Percentiles rank a stretch among this genome's conserved stretches.
phyloP scores from a whole-genome alignment of 2,113 vertebrate species.

The Condylura cristata region DNA sequence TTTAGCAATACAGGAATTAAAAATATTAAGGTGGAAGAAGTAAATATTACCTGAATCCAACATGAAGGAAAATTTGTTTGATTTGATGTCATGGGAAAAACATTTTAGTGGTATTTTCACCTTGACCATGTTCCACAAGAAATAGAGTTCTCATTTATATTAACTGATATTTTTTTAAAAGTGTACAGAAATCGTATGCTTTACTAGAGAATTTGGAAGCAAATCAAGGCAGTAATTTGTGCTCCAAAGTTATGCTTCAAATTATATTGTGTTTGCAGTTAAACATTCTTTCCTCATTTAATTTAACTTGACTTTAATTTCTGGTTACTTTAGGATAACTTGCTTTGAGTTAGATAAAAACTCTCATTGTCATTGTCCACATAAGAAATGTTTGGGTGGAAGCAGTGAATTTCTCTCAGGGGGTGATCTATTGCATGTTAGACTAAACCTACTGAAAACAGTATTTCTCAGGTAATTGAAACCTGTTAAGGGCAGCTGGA shows the following conservation, averaged over 20 bases:
- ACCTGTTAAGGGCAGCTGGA: not conserved
- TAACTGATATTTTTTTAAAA: not conserved
- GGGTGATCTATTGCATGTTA: not conserved
- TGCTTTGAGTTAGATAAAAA: not conserved
- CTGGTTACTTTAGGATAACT: not conserved
- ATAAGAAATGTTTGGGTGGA: not conserved
- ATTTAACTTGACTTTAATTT: slow-evolving; percentile 13
- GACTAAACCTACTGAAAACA: not conserved
- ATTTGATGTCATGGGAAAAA: not conserved
- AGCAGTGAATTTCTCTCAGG: not conserved
- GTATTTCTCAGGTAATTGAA: not conserved
- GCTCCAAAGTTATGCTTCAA: not conserved
- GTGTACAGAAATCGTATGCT: not conserved
- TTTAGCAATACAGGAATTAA: not conserved
- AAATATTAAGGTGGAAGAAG: not conserved
- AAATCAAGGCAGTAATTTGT: not conserved
- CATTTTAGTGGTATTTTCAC: not conserved
- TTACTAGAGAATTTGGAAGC: not conserved
- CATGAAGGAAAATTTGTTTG: not conserved
- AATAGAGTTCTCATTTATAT: not conserved
- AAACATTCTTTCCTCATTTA: not conserved
- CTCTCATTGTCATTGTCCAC: not conserved
- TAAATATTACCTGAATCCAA: not conserved
- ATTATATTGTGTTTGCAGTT: not conserved
- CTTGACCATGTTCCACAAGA: not conserved